These are phyloP conservation scores for Cyanistes caeruleus DNA, from an alignment of 2,113 vertebrate species.

Conservation along the genomic window DNA sequence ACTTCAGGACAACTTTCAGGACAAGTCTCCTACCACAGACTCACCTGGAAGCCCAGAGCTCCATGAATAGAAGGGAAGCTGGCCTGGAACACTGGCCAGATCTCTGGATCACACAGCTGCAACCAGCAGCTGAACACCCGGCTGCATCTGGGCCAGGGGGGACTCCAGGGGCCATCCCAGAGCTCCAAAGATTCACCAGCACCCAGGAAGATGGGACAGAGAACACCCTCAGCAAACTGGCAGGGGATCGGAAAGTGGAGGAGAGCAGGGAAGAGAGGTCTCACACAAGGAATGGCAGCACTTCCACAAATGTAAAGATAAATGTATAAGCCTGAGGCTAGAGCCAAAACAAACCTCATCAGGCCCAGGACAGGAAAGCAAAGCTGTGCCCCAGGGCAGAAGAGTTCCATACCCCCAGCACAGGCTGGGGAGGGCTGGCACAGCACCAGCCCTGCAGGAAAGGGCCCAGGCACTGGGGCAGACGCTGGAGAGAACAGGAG, in stretches of 20 bases:
- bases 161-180: background rate
- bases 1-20: background rate
- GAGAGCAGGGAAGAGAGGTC: background rate
- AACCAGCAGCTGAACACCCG: background rate
- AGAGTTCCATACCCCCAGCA: background rate
- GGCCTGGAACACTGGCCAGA: background rate
- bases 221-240: background rate
- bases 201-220: background rate
- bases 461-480: background rate
- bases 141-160: background rate
- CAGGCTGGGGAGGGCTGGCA: background rate
- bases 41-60: background rate
- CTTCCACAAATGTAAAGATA: background rate
- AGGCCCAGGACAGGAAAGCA: background rate
- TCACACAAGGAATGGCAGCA: background rate
- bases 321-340: rapidly evolving
- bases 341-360: background rate
- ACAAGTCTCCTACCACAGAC: background rate
- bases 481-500: rapidly evolving
- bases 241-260: rapidly evolving
- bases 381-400: background rate
- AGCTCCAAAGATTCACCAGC: background rate
- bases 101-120: background rate
- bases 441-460: background rate
- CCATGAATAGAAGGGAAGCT: background rate